Percentiles rank a stretch among this genome's conserved stretches.
Conservation (phyloP, 1,140 invertebrate genomes). For the Calephelis nemesis region DNA sequence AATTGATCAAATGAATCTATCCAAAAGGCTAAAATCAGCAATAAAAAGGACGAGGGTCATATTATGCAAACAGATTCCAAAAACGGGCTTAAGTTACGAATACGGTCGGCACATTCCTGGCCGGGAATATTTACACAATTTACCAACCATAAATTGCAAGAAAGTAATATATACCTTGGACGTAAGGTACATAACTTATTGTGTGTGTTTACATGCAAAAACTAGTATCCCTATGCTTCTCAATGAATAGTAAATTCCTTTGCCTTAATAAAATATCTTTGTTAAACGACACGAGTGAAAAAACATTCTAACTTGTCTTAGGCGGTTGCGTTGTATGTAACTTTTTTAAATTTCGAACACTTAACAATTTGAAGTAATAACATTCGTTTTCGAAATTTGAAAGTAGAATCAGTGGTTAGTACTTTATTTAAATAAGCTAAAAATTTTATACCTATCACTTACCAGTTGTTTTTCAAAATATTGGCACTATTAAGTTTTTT, state of each 20-base stretch:
- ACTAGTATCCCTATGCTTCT: conserved; percentile 3
- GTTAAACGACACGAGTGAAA: background rate
- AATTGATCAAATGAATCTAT: conserved; percentile 8
- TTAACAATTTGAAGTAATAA: too few species aligned
- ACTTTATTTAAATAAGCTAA: too few species aligned
- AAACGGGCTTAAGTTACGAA: conserved; percentile 1
- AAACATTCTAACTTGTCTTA: conserved; percentile 1
- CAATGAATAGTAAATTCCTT: conserved; percentile 10
- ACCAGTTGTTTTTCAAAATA: too few species aligned
- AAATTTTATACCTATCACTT: too few species aligned
- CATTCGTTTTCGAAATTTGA: too few species aligned
- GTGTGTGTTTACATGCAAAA: conserved; percentile 4
- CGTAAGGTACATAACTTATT: conserved; percentile 8
- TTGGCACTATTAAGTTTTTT: too few species aligned
- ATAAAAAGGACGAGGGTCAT: conserved; percentile 18
- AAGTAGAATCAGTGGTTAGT: too few species aligned
- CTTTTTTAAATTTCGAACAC: too few species aligned
- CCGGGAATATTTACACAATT: conserved; percentile 19
- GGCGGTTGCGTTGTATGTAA: background rate
- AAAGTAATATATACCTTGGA: conserved; percentile 20
- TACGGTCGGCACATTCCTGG: conserved; percentile 12
- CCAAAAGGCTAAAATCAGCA: conserved; percentile 11
- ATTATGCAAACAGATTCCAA: conserved; percentile 6
- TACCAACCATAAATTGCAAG: conserved; percentile 19
- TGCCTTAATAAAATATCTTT: conserved; percentile 4